phyloP scores from a whole-genome alignment of 2,113 vertebrate genomes.

The Phyllopteryx taeniolatus region DNA sequence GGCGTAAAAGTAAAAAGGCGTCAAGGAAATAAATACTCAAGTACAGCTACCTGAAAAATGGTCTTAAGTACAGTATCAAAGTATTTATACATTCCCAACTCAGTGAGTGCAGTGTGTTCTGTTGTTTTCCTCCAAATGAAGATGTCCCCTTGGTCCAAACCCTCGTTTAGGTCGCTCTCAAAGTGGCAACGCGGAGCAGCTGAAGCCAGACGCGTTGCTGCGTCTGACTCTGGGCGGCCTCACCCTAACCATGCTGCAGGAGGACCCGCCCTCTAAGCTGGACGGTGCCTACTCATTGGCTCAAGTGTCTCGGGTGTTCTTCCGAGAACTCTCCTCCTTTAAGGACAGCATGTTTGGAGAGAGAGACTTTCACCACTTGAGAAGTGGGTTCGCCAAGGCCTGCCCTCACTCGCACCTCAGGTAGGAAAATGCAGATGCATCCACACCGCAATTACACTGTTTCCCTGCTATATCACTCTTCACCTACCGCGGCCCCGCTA shows the following conservation, averaged over 20 bases:
- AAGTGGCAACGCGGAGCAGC: slow-evolving; percentile 66
- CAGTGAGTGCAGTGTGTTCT: not conserved
- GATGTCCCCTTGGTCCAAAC: not conserved
- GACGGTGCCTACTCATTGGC: slow-evolving; percentile 48
- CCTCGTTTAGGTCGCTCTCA: slow-evolving; percentile 71
- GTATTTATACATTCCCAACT: not conserved
- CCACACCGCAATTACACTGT: too few species aligned
- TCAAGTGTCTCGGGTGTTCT: slow-evolving; percentile 78
- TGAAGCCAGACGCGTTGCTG: slow-evolving; percentile 80
- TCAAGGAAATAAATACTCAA: not conserved
- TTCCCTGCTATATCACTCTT: not conserved
- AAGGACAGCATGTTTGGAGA: slow-evolving; percentile 83
- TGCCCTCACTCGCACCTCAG: slow-evolving; percentile 84
- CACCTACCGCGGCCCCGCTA: not conserved
- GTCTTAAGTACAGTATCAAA: not conserved
- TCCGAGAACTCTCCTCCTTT: slow-evolving; percentile 76
- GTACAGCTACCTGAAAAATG: not conserved
- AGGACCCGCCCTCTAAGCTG: slow-evolving; percentile 50
- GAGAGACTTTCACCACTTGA: slow-evolving; percentile 80
- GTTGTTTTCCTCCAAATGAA: not conserved
- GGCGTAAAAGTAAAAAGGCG: not conserved
- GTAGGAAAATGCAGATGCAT: slow-evolving; percentile 53
- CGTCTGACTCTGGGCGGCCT: slow-evolving; percentile 82
- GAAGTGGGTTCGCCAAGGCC: slow-evolving; percentile 77
- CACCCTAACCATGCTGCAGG: slow-evolving; percentile 82